Conservation (phyloP, 1,140 invertebrate species). For the Mamestra configurata region DNA sequence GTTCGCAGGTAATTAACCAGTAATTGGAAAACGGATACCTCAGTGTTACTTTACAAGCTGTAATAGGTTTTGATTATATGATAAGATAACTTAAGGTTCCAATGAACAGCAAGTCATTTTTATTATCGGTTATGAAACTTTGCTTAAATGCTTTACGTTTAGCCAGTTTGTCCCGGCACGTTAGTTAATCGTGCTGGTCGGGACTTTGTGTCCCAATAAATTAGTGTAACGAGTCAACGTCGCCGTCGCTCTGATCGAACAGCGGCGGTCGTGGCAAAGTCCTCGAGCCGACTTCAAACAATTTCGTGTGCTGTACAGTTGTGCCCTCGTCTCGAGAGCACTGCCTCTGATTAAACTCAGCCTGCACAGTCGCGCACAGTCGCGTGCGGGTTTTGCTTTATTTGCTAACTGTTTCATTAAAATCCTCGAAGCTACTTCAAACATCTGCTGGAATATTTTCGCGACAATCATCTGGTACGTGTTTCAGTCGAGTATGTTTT, state of each 20-base stretch:
- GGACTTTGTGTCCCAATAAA: constrained; percentile 37
- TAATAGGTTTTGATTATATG: constrained; percentile 2
- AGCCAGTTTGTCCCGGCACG: not conserved
- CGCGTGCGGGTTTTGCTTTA: constrained; percentile 59
- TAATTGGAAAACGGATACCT: constrained; percentile 34
- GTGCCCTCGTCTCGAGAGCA: constrained; percentile 70
- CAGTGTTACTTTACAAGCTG: not conserved
- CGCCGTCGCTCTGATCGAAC: constrained; percentile 10
- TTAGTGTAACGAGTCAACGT: constrained; percentile 36
- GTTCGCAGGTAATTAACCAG: constrained; percentile 7
- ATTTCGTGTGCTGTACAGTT: constrained; percentile 70
- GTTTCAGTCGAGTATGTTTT: not conserved
- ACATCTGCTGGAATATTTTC: constrained; percentile 47
- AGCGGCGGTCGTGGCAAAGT: constrained; percentile 52
- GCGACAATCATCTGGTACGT: constrained; percentile 25
- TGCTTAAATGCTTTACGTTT: not conserved
- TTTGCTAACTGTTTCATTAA: constrained; percentile 61
- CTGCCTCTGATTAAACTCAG: constrained; percentile 77
- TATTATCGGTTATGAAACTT: not conserved
- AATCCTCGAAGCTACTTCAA: constrained; percentile 47
- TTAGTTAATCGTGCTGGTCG: constrained; percentile 35
- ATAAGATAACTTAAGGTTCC: not conserved
- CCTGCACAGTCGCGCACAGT: constrained; percentile 47
- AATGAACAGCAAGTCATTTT: not conserved
- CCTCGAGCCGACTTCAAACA: constrained; percentile 71